Conservation (phyloP, 35 echinoderm and acorn worm genomes). For the Ophioderma brevispina region DNA sequence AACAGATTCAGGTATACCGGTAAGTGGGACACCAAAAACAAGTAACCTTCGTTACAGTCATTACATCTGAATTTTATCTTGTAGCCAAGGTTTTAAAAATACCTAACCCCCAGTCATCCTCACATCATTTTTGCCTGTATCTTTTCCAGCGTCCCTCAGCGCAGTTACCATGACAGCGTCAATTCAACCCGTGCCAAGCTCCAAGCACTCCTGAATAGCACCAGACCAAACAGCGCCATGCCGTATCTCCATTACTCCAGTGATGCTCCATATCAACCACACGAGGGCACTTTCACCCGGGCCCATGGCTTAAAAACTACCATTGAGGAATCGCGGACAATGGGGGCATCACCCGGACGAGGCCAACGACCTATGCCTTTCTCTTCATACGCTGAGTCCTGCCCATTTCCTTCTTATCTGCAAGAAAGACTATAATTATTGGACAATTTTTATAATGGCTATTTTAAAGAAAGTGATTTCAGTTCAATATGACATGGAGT, state of each 20-base stretch:
- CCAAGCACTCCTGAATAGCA: not conserved
- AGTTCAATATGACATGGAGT: too few species aligned
- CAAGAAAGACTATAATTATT: too few species aligned
- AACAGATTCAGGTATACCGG: too few species aligned
- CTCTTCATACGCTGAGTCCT: not conserved
- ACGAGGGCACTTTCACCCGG: not conserved
- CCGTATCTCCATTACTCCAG: not conserved
- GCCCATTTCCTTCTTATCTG: not conserved
- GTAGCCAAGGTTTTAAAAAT: not conserved
- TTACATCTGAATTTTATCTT: too few species aligned
- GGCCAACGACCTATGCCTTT: not conserved
- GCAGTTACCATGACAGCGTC: not conserved
- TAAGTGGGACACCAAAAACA: too few species aligned
- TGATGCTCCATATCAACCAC: not conserved
- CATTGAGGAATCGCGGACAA: not conserved
- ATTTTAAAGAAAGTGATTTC: too few species aligned
- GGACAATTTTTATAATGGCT: too few species aligned
- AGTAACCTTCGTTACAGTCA: too few species aligned
- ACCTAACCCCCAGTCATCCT: not conserved
- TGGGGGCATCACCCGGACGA: not conserved
- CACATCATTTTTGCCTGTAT: not conserved
- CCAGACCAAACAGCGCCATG: not conserved
- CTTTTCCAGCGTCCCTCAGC: not conserved
- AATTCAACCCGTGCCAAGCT: not conserved
- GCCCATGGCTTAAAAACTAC: not conserved